These are phyloP conservation scores for Drosophila bifasciata DNA, from an alignment of 1,140 invertebrate genomes.

Conservation along the genomic window DNA sequence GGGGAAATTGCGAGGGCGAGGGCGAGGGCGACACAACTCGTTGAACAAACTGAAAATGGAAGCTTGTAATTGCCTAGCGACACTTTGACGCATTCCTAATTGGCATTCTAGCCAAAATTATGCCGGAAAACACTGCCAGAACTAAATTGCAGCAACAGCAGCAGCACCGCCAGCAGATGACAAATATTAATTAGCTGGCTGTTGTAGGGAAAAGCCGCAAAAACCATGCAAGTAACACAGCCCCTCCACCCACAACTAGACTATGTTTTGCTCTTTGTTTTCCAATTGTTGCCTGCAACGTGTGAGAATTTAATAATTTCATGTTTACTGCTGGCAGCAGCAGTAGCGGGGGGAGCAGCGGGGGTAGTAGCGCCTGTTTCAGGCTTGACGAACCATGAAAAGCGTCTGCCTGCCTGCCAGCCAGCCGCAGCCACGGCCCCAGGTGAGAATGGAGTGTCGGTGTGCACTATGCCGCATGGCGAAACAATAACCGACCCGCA, in stretches of 20 bases:
- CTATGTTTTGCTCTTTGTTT: slow-evolving; percentile 23
- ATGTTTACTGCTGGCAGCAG: slow-evolving; percentile 42
- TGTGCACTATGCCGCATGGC: slow-evolving; percentile 19
- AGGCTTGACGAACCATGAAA: slow-evolving; percentile 76
- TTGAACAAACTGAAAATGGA: slow-evolving; percentile 33
- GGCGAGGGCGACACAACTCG: slow-evolving; percentile 7
- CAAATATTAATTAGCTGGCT: slow-evolving; percentile 47
- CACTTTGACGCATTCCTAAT: slow-evolving; percentile 40
- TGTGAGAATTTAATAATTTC: slow-evolving; percentile 75
- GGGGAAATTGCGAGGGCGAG: background rate
- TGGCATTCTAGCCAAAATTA: slow-evolving; percentile 28
- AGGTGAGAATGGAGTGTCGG: slow-evolving; percentile 50
- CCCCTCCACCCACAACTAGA: background rate
- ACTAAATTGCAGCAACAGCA: background rate
- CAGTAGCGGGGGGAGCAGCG: background rate
- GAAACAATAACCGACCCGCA: slow-evolving; percentile 40
- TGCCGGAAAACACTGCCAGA: slow-evolving; percentile 1
- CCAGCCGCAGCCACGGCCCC: too few relatives aligned
- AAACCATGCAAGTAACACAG: slow-evolving; percentile 28
- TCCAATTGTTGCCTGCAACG: slow-evolving; percentile 44
- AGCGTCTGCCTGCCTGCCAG: slow-evolving; percentile 51
- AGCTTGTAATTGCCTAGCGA: slow-evolving; percentile 29
- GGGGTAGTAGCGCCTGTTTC: too few relatives aligned
- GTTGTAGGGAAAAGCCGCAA: background rate
- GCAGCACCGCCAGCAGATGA: slow-evolving; percentile 2